phyloP scores from a whole-genome alignment of 2,888 invertebrate genomes.

The Cheilosia pagana region DNA sequence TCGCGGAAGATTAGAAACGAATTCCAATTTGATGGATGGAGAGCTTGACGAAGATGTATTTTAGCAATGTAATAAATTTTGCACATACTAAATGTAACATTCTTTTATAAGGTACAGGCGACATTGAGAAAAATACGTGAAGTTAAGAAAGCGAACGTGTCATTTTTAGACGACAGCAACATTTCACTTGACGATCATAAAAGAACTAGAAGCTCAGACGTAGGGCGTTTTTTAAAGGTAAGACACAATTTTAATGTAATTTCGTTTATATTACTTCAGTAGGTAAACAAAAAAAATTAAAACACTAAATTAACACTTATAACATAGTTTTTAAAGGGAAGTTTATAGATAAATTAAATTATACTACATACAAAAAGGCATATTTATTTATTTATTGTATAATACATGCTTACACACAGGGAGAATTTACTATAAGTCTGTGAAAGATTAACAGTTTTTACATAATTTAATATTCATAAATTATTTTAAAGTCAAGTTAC shows the following conservation, averaged over 20 bases:
- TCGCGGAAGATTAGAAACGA: constrained; percentile 3
- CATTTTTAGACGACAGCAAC: constrained; percentile 38
- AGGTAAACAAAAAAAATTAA: too few species aligned
- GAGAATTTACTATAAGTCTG: too few species aligned
- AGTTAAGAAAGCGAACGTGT: constrained; percentile 31
- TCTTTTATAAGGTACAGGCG: constrained; percentile 25
- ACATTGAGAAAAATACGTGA: constrained; percentile 52
- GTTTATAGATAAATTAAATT: too few species aligned
- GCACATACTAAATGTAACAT: neutral
- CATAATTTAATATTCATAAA: too few species aligned
- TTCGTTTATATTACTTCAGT: neutral
- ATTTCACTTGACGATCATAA: constrained; percentile 1
- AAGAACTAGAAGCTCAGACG: constrained; percentile 1
- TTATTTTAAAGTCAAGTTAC: too few species aligned
- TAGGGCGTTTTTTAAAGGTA: constrained; percentile 21
- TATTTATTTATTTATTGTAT: too few species aligned
- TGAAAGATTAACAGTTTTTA: too few species aligned
- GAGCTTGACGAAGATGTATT: constrained; percentile 58
- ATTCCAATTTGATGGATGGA: constrained; percentile 26
- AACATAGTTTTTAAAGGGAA: too few species aligned
- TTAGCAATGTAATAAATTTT: neutral
- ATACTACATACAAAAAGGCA: too few species aligned
- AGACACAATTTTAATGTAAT: too few species aligned
- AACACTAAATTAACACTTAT: too few species aligned
- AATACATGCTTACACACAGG: too few species aligned